Evolutionary conservation across 2,888 invertebrate species (phyloP).

Genomic region (Dynastes maya): DNA sequence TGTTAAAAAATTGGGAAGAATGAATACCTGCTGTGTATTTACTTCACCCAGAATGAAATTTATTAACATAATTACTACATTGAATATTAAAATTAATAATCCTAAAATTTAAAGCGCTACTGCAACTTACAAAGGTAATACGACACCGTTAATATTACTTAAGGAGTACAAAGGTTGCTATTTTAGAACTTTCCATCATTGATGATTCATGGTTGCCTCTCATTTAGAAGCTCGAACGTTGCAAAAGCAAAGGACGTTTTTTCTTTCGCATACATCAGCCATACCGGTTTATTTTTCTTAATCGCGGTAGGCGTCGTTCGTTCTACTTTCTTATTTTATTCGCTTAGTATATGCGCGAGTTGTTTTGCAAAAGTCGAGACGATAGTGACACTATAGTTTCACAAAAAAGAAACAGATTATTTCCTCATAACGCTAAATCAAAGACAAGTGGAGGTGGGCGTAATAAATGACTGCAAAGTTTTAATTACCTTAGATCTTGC

Average conservation of each 20-base stretch:
- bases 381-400: slow-evolving; percentile 1
- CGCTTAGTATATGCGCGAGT: not conserved
- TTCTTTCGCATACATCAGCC: slow-evolving; percentile 18
- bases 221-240: slow-evolving; percentile 27
- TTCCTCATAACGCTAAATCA: slow-evolving; percentile 5
- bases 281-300: slow-evolving; percentile 34
- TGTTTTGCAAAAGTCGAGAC: slow-evolving; percentile 10
- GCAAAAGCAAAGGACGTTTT: slow-evolving; percentile 35
- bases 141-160: not conserved
- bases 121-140: not conserved
- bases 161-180: not conserved
- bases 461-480: slow-evolving; percentile 13
- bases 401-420: not conserved
- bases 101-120: no score
- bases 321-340: slow-evolving; percentile 40
- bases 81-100: no score
- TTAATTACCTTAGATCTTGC: not conserved
- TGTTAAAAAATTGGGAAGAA: no score
- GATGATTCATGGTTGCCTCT: slow-evolving; percentile 28
- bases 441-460: not conserved
- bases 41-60: no score
- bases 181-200: slow-evolving; percentile 21
- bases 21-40: no score
- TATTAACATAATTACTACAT: no score
- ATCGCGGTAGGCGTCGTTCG: slow-evolving; percentile 37